Evolutionary conservation across 2,888 invertebrate species (phyloP).

Genomic region (Drosophila nr. fundita): DNA sequence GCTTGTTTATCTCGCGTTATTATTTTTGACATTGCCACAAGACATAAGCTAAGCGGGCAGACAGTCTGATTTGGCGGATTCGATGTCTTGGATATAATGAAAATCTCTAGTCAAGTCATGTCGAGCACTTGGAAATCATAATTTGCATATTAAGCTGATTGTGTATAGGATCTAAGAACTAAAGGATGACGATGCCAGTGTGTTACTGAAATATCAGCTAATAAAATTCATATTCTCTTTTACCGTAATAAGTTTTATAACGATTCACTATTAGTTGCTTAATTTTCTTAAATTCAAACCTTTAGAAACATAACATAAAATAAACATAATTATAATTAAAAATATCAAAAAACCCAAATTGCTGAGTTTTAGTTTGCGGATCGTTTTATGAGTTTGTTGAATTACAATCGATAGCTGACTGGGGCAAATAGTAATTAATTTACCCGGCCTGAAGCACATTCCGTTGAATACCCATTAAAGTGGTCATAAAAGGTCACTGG

Average conservation of each 20-base stretch:
- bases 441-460: background rate
- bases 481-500: constrained; percentile 1
- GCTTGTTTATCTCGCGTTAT: constrained; percentile 77
- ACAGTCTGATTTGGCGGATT: constrained; percentile 45
- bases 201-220: background rate
- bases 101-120: constrained; percentile 56
- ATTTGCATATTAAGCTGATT: constrained; percentile 49
- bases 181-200: background rate
- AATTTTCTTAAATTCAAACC: background rate
- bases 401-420: background rate
- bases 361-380: background rate
- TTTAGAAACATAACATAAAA: background rate
- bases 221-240: background rate
- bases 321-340: background rate
- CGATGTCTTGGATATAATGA: constrained; percentile 51
- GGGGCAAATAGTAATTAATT: background rate
- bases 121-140: constrained; percentile 50
- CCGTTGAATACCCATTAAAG: constrained; percentile 8
- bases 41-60: constrained; percentile 37
- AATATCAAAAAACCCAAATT: background rate
- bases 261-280: background rate
- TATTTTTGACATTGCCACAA: constrained; percentile 72
- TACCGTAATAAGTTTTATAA: background rate
- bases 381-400: background rate
- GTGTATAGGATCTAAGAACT: background rate